A percentile compares a stretch with the other conserved stretches of the same genome.
Evolutionary conservation across 2,888 invertebrate genomes (phyloP).

Genomic region (Altica lythri): DNA sequence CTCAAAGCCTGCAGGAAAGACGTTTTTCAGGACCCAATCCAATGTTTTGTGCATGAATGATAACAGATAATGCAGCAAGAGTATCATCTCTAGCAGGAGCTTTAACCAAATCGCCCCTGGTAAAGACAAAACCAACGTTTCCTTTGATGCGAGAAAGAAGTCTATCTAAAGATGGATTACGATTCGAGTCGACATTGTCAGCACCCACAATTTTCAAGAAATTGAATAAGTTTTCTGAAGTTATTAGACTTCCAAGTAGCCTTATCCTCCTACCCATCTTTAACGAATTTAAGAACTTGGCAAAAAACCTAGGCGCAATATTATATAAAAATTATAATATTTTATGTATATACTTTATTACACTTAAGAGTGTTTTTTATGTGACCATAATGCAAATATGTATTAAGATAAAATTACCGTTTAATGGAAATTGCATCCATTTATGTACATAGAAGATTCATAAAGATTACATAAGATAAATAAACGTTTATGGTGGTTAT

Average conservation of each 20-base stretch:
- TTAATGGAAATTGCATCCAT: too few relatives aligned
- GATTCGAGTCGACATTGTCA: slow-evolving; percentile 99
- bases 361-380: too few relatives aligned
- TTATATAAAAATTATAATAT: too few relatives aligned
- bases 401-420: too few relatives aligned
- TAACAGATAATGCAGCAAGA: slow-evolving; percentile 92
- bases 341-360: too few relatives aligned
- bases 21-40: slow-evolving; percentile 98
- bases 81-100: slow-evolving; percentile 98
- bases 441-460: too few relatives aligned
- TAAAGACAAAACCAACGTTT: slow-evolving; percentile 99
- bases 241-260: slow-evolving; percentile 98
- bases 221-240: slow-evolving; percentile 93
- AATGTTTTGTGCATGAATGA: slow-evolving; percentile 98
- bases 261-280: slow-evolving; percentile 99
- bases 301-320: too few relatives aligned
- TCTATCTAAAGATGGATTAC: slow-evolving; percentile 92
- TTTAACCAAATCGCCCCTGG: slow-evolving; percentile 90
- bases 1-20: slow-evolving; percentile 99
- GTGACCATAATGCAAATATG: too few relatives aligned
- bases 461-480: too few relatives aligned
- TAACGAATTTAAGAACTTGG: slow-evolving; percentile 83
- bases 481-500: too few relatives aligned
- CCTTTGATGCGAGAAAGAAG: slow-evolving; percentile 93
- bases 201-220: slow-evolving; percentile 98